Evolutionary conservation across 2,888 invertebrate genomes (phyloP), one percentile per base, ranked within the genome.

Genomic region (Eupithecia subumbrata): DNA sequence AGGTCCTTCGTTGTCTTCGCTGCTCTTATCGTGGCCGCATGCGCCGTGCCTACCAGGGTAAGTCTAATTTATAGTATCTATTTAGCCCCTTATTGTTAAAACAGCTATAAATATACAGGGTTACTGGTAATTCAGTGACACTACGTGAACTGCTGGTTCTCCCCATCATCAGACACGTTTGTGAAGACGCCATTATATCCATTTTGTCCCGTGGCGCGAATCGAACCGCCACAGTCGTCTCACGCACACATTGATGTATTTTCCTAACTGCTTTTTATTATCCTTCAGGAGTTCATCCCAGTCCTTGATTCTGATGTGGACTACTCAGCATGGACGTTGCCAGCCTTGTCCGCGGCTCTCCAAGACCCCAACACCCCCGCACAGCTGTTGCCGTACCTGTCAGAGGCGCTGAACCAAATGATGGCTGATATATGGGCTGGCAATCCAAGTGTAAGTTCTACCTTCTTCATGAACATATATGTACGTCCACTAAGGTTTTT

Each of bases 1-100:
- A 92, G 92, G 86, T 89, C 90, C 87, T 81, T 92, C 80, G 85
- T 87, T 73, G 84, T 89, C n/a, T 88, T 92, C 82, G 86, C 85
- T 69, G 88, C 90, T 78, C 43, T 90, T 70, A 71, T 88, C 72
- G 84, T 85, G 56, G 85, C 85, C 60, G 83, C 84, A 25, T 77
- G 83, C 80, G 82, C 82, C 56, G 60, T 25, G 8, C 70, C 52
- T n/a, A 37, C 43, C 25, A 43, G 40, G 68, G 68, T 68, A 68
- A 43, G 22, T 34, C 11, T 14, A 40, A 5, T 40, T 40, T 40
- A 9, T 9, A 40, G 9, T 40, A 40, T 40, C 8, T 40, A 40
- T 40, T 40, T 40, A 40, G 9, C 11, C 7, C 1, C 9, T 1
- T 40, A 40, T 40, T 11, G 40, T 40, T 34, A 30, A n/a, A n/a